phyloP scores from a whole-genome alignment of 2,113 vertebrate genomes.

The Pelusios castaneus region DNA sequence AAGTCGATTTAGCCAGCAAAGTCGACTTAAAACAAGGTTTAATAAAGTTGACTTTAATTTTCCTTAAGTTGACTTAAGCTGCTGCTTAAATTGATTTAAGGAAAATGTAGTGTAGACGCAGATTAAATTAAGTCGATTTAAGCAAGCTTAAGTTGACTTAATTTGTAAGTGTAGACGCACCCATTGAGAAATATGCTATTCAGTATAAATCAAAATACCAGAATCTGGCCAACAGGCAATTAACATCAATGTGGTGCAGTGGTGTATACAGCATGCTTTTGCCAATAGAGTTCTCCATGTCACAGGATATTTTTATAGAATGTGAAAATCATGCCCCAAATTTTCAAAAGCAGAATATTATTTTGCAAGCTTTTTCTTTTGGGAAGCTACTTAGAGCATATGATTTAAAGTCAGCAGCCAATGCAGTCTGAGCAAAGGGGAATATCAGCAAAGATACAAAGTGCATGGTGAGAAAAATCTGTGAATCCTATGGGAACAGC shows the following conservation, averaged over 20 bases:
- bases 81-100: too few species aligned
- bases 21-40: too few species aligned
- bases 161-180: too few species aligned
- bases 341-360: neutral
- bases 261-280: neutral
- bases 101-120: too few species aligned
- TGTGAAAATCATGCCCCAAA: neutral
- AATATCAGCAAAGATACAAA: neutral
- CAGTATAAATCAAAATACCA: neutral
- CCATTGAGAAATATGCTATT: neutral
- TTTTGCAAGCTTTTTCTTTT: neutral
- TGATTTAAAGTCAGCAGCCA: neutral
- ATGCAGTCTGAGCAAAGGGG: neutral
- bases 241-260: neutral
- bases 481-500: neutral
- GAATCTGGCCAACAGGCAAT: rapidly evolving
- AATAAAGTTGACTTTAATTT: too few species aligned
- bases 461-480: neutral
- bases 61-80: too few species aligned
- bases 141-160: too few species aligned
- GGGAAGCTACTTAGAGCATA: neutral
- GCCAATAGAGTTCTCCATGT: neutral
- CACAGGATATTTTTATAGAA: neutral
- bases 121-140: too few species aligned
- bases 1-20: too few species aligned